Percentiles rank a stretch among this genome's conserved stretches.
Evolutionary conservation across 1,140 invertebrate species (phyloP).

Genomic region (Philaenus spumarius): DNA sequence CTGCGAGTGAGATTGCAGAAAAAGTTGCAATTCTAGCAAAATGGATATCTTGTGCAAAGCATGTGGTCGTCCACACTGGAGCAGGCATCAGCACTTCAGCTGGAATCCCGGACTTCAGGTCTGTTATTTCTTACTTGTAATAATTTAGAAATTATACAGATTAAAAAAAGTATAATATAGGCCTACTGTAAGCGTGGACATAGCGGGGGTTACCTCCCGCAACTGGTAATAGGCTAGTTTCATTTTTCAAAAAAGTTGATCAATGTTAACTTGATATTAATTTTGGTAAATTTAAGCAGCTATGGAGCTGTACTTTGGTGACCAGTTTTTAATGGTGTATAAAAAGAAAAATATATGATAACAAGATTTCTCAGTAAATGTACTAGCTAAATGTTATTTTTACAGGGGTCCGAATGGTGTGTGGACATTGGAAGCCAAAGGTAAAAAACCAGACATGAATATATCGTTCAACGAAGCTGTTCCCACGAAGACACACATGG

Average conservation of each 20-base stretch:
- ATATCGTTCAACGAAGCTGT: slow-evolving; percentile 87
- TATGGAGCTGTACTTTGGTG: too few relatives aligned
- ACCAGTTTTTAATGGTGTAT: too few relatives aligned
- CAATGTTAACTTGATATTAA: neutral
- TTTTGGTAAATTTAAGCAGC: neutral
- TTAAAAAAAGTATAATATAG: too few relatives aligned
- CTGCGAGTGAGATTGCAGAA: slow-evolving; percentile 56
- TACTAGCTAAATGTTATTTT: slow-evolving; percentile 21
- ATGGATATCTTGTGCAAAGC: slow-evolving; percentile 67
- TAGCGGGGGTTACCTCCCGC: too few relatives aligned
- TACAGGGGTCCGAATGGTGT: slow-evolving; percentile 90
- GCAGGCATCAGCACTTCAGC: slow-evolving; percentile 97
- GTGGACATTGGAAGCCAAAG: slow-evolving; percentile 95
- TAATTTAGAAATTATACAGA: too few relatives aligned
- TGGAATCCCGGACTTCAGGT: slow-evolving; percentile 96
- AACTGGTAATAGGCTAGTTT: too few relatives aligned
- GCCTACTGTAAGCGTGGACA: too few relatives aligned
- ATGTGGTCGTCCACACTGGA: slow-evolving; percentile 91
- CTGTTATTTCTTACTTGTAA: too few relatives aligned
- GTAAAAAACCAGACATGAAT: slow-evolving; percentile 75
- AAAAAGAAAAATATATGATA: neutral
- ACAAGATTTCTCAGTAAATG: neutral
- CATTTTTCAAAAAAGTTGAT: neutral
- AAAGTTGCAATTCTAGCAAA: slow-evolving; percentile 73
- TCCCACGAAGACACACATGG: slow-evolving; percentile 94